A percentile compares a stretch with the other conserved stretches of the same genome.
Conservation (phyloP, 2,113 vertebrate genomes). For the Uria lomvia region DNA sequence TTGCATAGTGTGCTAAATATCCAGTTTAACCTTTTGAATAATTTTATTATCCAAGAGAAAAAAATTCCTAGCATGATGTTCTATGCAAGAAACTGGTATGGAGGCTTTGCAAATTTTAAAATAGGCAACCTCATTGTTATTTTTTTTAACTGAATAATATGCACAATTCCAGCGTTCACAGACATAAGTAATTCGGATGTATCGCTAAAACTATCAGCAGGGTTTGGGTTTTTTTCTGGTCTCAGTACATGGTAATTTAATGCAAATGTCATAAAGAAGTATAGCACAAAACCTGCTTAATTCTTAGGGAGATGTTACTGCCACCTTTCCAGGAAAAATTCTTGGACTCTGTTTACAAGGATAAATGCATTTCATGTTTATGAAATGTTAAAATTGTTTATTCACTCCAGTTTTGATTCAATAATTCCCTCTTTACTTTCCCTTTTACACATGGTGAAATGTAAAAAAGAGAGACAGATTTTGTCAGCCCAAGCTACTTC, state of each 20-base stretch:
- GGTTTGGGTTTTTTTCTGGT: background rate
- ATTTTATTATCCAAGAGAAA: background rate
- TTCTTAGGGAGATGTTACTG: background rate
- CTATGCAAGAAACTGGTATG: background rate
- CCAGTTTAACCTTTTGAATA: background rate
- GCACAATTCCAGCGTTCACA: background rate
- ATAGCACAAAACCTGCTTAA: background rate
- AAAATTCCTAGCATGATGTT: background rate
- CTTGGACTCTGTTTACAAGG: background rate
- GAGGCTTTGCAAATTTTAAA: background rate
- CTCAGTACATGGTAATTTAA: background rate
- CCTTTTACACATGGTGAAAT: background rate
- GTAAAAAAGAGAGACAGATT: background rate
- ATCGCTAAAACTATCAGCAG: fast-evolving
- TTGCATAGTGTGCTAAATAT: background rate
- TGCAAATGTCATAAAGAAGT: background rate
- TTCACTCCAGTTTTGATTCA: background rate
- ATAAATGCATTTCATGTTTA: background rate
- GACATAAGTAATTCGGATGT: background rate
- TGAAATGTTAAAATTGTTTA: background rate
- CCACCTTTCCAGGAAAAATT: background rate
- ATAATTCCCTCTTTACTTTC: background rate
- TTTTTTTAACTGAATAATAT: background rate
- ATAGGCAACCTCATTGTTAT: background rate
- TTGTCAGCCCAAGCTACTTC: background rate